These are phyloP conservation scores for Polylopha cassiicola DNA, from an alignment of 2,888 invertebrate species.

Conservation along the genomic window DNA sequence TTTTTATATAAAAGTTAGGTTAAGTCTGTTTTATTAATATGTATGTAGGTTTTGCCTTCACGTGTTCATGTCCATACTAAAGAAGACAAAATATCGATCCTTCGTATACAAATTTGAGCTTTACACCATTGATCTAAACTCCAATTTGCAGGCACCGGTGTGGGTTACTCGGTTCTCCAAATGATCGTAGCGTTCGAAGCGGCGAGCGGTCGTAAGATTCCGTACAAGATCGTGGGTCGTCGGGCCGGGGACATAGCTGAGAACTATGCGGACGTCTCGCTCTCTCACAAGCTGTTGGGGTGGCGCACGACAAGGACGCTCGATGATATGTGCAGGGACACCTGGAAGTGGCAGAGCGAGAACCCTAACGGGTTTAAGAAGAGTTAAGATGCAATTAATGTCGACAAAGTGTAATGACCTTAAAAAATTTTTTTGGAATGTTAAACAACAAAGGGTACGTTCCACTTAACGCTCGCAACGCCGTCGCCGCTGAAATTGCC, in stretches of 20 bases:
- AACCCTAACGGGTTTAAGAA: conserved; percentile 85
- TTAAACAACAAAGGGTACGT: too few species aligned
- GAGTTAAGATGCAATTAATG: conserved; percentile 9
- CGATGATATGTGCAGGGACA: conserved; percentile 89
- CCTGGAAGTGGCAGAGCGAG: conserved; percentile 91
- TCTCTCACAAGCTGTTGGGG: conserved; percentile 85
- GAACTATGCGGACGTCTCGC: conserved; percentile 88
- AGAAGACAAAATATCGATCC: too few species aligned
- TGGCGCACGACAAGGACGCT: conserved; percentile 89
- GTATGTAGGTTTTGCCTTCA: too few species aligned
- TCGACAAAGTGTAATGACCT: too few species aligned
- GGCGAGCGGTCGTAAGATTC: conserved; percentile 84
- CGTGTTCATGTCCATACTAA: too few species aligned
- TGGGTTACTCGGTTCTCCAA: conserved; percentile 90
- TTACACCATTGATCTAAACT: not conserved
- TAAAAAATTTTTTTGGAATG: too few species aligned
- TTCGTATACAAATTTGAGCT: too few species aligned
- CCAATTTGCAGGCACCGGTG: conserved; percentile 79
- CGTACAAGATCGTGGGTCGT: conserved; percentile 82
- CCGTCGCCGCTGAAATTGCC: too few species aligned
- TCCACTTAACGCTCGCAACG: too few species aligned
- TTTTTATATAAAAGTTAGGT: too few species aligned
- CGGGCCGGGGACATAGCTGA: conserved; percentile 91
- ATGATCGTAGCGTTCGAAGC: conserved; percentile 87
- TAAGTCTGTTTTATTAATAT: too few species aligned